Percentiles rank a stretch among this genome's conserved stretches.
phyloP scores from a whole-genome alignment of 2,113 vertebrate species.

The Oryzias celebensis region DNA sequence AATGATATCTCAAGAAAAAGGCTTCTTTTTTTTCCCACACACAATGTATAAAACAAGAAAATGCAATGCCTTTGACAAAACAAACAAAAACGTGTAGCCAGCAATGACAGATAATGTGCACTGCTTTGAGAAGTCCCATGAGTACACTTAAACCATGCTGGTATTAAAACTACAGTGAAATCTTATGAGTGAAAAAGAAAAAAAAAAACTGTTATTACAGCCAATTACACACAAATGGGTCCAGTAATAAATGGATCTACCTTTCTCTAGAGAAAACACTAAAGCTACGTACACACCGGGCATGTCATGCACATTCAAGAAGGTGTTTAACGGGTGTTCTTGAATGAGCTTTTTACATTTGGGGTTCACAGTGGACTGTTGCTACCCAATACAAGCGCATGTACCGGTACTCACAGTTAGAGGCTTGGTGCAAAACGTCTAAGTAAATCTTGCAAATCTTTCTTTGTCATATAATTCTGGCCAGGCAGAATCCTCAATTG shows the following conservation, averaged over 20 bases:
- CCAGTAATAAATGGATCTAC: slow-evolving; percentile 36
- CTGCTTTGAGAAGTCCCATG: slow-evolving; percentile 58
- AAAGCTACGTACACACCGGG: too few relatives aligned
- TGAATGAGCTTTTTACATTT: too few relatives aligned
- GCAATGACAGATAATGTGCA: slow-evolving; percentile 53
- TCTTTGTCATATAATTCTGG: too few relatives aligned
- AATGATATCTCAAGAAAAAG: slow-evolving; percentile 40
- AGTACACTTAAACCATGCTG: slow-evolving; percentile 51
- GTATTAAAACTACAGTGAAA: slow-evolving; percentile 61
- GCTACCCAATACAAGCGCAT: too few relatives aligned
- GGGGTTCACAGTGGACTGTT: too few relatives aligned
- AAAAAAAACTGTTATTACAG: slow-evolving; percentile 64
- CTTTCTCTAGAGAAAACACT: slow-evolving; percentile 13
- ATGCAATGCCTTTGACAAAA: slow-evolving; percentile 60
- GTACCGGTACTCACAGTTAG: too few relatives aligned
- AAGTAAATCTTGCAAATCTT: too few relatives aligned
- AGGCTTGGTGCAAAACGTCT: too few relatives aligned
- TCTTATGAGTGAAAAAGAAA: slow-evolving; percentile 32
- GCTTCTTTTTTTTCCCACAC: slow-evolving; percentile 18
- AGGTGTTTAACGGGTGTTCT: too few relatives aligned
- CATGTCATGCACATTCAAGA: too few relatives aligned
- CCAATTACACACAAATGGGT: slow-evolving; percentile 51
- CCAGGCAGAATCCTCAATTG: too few relatives aligned
- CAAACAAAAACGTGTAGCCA: slow-evolving; percentile 59
- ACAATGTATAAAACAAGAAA: slow-evolving; percentile 49